Evolutionary conservation across 1,140 invertebrate species (phyloP).

Genomic region (Aethina tumida): DNA sequence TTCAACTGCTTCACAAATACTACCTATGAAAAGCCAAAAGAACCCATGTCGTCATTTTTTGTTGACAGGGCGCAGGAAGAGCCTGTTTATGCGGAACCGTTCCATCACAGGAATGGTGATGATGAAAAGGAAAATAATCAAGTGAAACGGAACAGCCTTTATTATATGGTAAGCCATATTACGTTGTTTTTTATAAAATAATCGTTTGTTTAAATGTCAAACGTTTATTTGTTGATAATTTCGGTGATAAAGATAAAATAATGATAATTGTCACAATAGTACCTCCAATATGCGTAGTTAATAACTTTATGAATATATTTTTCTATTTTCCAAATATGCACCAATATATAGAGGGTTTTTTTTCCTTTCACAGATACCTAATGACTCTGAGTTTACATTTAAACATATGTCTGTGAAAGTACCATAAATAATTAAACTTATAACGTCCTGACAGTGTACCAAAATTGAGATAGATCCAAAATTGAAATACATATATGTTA

Average conservation of each 20-base stretch:
- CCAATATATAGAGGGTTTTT: too few species aligned
- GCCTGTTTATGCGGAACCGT: slow-evolving; percentile 41
- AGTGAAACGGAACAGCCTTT: slow-evolving; percentile 30
- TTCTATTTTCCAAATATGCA: not conserved
- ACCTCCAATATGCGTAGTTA: not conserved
- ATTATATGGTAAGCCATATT: slow-evolving; percentile 39
- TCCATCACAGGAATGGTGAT: slow-evolving; percentile 23
- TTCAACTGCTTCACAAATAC: slow-evolving; percentile 43
- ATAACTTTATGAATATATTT: slow-evolving; percentile 1
- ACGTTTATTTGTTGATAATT: not conserved
- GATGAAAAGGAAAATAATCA: slow-evolving; percentile 10
- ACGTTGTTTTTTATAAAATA: slow-evolving; percentile 7
- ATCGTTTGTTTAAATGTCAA: slow-evolving; percentile 4
- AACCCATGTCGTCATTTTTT: slow-evolving; percentile 33
- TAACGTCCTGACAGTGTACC: too few species aligned
- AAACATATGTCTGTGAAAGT: too few species aligned
- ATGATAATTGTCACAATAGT: slow-evolving; percentile 1
- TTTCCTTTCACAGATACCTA: too few species aligned
- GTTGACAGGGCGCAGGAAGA: slow-evolving; percentile 26
- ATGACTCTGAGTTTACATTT: too few species aligned
- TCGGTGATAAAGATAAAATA: not conserved
- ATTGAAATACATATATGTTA: too few species aligned
- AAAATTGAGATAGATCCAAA: too few species aligned
- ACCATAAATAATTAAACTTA: too few species aligned
- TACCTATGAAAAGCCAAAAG: slow-evolving; percentile 28